Evolutionary conservation across 2,888 invertebrate species (phyloP).

Genomic region (Philereme transversata): DNA sequence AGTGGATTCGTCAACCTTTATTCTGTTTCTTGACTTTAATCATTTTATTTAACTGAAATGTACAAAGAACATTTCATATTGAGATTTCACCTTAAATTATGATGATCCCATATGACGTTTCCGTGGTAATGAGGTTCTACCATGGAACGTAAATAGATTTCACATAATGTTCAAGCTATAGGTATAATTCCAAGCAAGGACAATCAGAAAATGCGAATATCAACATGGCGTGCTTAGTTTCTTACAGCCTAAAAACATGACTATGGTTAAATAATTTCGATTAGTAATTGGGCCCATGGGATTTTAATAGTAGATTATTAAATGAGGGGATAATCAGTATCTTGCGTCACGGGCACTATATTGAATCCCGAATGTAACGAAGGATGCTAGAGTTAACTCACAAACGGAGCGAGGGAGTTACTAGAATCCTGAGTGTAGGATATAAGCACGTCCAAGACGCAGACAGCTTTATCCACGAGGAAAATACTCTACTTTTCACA

Average conservation of each 20-base stretch:
- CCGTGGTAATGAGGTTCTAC: constrained; percentile 19
- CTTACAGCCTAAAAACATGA: constrained; percentile 5
- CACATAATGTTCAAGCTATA: constrained; percentile 16
- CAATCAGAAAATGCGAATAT: constrained; percentile 11
- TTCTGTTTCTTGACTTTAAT: constrained; percentile 1
- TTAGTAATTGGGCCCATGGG: too few species aligned
- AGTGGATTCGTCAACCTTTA: not conserved
- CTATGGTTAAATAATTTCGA: not conserved
- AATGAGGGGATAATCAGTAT: not conserved
- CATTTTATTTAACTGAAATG: not conserved
- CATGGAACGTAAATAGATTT: constrained; percentile 25
- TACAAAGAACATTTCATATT: constrained; percentile 6
- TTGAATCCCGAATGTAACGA: too few species aligned
- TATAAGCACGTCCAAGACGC: too few species aligned
- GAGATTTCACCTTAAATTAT: constrained; percentile 11
- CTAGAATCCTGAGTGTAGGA: too few species aligned
- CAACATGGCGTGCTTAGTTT: constrained; percentile 2
- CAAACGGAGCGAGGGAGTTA: too few species aligned
- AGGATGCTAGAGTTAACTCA: too few species aligned
- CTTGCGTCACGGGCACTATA: too few species aligned
- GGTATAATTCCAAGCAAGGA: constrained; percentile 14
- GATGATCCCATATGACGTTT: constrained; percentile 25
- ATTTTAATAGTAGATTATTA: too few species aligned
- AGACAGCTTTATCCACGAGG: too few species aligned
- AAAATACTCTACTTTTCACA: too few species aligned